Percentiles rank a stretch among this genome's conserved stretches.
These are phyloP conservation scores for Falco novaeseelandiae DNA, from an alignment of 2,797 vertebrate genomes.

Conservation along the genomic window DNA sequence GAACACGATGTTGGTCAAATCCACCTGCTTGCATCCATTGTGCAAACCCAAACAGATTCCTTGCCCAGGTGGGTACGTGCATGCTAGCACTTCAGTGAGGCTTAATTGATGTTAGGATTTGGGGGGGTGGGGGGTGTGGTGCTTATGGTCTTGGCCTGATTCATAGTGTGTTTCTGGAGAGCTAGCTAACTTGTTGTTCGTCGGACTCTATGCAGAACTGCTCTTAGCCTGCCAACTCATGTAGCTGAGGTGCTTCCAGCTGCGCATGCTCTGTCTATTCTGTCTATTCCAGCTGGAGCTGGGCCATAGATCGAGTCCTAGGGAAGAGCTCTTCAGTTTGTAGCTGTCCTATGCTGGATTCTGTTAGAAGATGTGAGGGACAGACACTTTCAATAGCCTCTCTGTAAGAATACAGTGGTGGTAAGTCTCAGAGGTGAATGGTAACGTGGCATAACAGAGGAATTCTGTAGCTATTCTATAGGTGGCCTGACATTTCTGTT, in stretches of 20 bases:
- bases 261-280: rapidly evolving
- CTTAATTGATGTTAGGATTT: neutral
- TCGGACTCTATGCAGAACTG: neutral
- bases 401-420: neutral
- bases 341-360: neutral
- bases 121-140: no score
- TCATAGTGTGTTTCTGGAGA: neutral
- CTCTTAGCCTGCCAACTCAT: neutral
- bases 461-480: neutral
- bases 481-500: neutral
- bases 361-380: neutral
- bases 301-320: neutral
- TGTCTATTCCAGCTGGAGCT: neutral
- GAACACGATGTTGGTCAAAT: neutral
- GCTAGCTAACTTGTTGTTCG: neutral
- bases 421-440: neutral
- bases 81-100: neutral
- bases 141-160: neutral
- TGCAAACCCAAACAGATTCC: neutral
- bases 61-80: neutral
- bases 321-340: neutral
- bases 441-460: neutral
- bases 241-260: neutral
- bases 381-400: neutral
- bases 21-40: neutral